Conservation (phyloP, 2,797 vertebrate genomes). For the Florisuga fusca region DNA sequence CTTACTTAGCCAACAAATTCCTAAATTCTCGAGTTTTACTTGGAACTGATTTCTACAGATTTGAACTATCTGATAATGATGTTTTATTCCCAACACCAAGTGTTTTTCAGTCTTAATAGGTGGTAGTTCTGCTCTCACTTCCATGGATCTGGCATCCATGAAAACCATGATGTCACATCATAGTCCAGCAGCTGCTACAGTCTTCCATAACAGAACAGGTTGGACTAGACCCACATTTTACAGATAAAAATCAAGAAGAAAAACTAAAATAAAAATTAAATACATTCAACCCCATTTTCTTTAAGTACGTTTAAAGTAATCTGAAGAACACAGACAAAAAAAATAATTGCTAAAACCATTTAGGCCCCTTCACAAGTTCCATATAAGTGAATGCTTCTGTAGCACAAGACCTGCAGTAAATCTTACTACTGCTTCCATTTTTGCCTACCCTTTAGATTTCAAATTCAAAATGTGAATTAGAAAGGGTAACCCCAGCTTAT, state of each 20-base stretch:
- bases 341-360: background rate
- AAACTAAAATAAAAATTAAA: background rate
- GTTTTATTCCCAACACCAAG: background rate
- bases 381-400: slow-evolving; percentile 38
- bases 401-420: slow-evolving; percentile 55
- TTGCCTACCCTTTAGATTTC: slow-evolving; percentile 59
- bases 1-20: background rate
- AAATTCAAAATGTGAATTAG: slow-evolving; percentile 41
- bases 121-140: background rate
- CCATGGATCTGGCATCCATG: background rate
- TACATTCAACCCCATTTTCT: background rate
- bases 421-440: slow-evolving; percentile 68
- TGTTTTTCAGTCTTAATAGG: background rate
- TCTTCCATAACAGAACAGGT: background rate
- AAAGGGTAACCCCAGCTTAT: slow-evolving; percentile 55
- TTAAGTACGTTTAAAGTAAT: background rate
- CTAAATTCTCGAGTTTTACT: background rate
- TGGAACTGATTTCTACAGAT: background rate
- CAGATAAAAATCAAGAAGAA: background rate
- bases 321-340: background rate
- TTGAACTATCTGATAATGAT: background rate
- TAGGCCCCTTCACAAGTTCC: background rate
- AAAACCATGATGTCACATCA: background rate
- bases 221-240: background rate
- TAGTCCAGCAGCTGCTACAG: background rate